Evolutionary conservation across 2,113 vertebrate genomes (phyloP).

Genomic region (Oceanodroma tethys): DNA sequence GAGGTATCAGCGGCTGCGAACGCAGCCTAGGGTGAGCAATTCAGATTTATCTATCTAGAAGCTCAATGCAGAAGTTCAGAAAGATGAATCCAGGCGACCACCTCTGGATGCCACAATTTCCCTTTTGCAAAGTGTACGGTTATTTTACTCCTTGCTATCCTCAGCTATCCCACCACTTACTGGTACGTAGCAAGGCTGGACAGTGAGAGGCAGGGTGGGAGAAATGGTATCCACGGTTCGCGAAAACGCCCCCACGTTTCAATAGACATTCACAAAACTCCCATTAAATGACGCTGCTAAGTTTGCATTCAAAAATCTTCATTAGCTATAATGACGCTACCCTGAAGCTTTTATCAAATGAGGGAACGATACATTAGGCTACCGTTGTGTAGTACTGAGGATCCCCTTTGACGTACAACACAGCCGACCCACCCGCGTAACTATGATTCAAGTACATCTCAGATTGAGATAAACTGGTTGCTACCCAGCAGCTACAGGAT

Average conservation of each 20-base stretch:
- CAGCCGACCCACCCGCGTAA: not conserved
- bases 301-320: not conserved
- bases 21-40: not conserved
- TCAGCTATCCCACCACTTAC: slow-evolving; percentile 61
- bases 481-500: not conserved
- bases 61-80: not conserved
- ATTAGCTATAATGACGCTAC: not conserved
- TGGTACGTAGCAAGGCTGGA: slow-evolving; percentile 57
- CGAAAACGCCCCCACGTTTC: fast-evolving
- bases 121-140: not conserved
- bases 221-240: not conserved
- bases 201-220: not conserved
- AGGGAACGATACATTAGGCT: not conserved
- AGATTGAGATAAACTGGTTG: not conserved
- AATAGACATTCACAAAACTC: not conserved
- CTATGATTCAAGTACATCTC: not conserved
- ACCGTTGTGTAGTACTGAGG: fast-evolving
- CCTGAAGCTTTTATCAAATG: not conserved
- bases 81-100: not conserved
- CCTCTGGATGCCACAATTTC: not conserved
- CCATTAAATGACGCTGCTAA: not conserved
- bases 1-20: not conserved
- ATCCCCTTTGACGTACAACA: not conserved
- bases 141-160: slow-evolving; percentile 62
- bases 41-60: not conserved